phyloP scores from a whole-genome alignment of 2,888 invertebrate genomes.

The Amblyjoppa fuscipennis region DNA sequence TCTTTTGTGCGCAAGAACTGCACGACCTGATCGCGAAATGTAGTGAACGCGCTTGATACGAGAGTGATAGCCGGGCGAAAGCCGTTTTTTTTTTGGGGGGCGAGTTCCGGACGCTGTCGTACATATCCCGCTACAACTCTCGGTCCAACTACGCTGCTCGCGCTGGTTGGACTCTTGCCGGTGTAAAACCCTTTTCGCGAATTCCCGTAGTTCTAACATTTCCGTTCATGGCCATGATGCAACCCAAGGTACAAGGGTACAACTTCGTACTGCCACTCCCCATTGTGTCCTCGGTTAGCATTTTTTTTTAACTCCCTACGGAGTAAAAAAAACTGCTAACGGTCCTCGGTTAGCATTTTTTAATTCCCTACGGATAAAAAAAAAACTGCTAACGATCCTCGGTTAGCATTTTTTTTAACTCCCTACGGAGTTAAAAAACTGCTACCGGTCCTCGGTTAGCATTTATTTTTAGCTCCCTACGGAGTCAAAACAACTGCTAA shows the following conservation, averaged over 20 bases:
- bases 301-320: too few relatives aligned
- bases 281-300: background rate
- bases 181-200: background rate
- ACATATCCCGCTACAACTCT: background rate
- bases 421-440: too few relatives aligned
- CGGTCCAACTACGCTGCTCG: background rate
- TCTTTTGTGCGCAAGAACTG: constrained; percentile 5
- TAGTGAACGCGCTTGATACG: background rate
- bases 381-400: too few relatives aligned
- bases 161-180: background rate
- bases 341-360: too few relatives aligned
- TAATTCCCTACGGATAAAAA: too few relatives aligned
- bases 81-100: background rate
- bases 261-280: background rate
- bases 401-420: too few relatives aligned
- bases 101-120: background rate
- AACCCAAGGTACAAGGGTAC: background rate
- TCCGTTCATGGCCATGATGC: background rate
- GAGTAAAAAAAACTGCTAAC: too few relatives aligned
- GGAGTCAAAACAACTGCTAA: too few relatives aligned
- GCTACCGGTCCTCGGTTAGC: too few relatives aligned
- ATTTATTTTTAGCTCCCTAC: too few relatives aligned
- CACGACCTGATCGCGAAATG: background rate
- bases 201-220: background rate
- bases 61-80: background rate